phyloP scores from a whole-genome alignment of 2,113 vertebrate genomes.

The Oreochromis tanganicae region DNA sequence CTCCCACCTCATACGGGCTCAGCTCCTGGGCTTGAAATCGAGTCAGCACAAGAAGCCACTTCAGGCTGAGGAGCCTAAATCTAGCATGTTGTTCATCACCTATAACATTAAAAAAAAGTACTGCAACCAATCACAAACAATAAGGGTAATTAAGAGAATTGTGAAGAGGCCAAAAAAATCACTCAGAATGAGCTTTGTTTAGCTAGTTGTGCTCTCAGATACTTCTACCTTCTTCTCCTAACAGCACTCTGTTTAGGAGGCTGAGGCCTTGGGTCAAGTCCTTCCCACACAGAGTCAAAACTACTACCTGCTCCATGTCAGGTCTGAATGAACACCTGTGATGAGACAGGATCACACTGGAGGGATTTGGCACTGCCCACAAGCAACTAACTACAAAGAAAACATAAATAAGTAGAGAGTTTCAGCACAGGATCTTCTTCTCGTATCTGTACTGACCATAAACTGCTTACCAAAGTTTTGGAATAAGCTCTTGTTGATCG shows the following conservation, averaged over 20 bases:
- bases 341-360: constrained; percentile 41
- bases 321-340: constrained; percentile 33
- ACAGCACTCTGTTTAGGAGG: constrained; percentile 43
- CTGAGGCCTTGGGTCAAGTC: constrained; percentile 51
- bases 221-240: constrained; percentile 25
- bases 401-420: background rate
- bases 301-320: constrained; percentile 64
- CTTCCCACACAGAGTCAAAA: constrained; percentile 63
- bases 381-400: constrained; percentile 55
- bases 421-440: background rate
- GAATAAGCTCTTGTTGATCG: constrained; percentile 34
- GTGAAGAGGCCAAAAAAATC: background rate
- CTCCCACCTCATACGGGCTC: constrained; percentile 72
- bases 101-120: background rate
- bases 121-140: background rate
- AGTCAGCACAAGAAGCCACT: constrained; percentile 67
- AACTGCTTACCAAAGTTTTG: constrained; percentile 55
- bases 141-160: background rate
- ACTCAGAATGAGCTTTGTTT: background rate
- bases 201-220: background rate
- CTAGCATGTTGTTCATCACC: background rate
- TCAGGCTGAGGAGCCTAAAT: constrained; percentile 69
- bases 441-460: background rate
- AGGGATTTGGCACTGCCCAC: constrained; percentile 55
- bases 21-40: constrained; percentile 67